phyloP scores from a whole-genome alignment of 2,113 vertebrate genomes.

The Apteryx owenii region DNA sequence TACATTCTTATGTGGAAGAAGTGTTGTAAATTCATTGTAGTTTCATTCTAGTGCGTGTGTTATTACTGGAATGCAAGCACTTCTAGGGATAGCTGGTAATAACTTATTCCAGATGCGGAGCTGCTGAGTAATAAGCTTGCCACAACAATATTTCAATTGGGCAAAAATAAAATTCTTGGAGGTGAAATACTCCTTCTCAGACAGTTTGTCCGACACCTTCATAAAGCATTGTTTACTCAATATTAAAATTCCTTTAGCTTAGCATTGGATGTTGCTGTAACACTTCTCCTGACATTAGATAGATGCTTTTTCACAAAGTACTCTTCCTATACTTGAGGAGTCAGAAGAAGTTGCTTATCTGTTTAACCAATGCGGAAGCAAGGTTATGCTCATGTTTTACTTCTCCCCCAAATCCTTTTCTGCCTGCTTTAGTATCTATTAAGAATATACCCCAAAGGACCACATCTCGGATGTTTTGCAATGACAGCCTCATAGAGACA shows the following conservation, averaged over 20 bases:
- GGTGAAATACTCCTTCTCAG: not conserved
- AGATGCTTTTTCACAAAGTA: not conserved
- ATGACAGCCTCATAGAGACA: not conserved
- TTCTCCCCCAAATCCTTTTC: not conserved
- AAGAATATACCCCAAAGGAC: not conserved
- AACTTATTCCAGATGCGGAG: not conserved
- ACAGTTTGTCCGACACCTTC: not conserved
- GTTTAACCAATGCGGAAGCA: not conserved
- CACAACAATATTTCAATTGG: not conserved
- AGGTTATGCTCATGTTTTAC: rapidly evolving
- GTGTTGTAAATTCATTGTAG: not conserved
- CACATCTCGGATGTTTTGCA: not conserved
- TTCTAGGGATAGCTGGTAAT: not conserved
- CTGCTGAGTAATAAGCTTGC: not conserved
- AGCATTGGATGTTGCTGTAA: not conserved
- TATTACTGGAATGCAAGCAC: not conserved
- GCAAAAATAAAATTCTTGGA: not conserved
- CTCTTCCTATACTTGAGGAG: not conserved
- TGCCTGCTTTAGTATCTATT: not conserved
- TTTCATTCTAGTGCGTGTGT: not conserved
- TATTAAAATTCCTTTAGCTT: not conserved
- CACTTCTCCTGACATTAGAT: not conserved
- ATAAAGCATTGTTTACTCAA: not conserved
- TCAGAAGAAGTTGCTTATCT: not conserved
- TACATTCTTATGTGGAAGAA: not conserved